Evolutionary conservation across 2,888 invertebrate species (phyloP).

Genomic region (Acleris holmiana): DNA sequence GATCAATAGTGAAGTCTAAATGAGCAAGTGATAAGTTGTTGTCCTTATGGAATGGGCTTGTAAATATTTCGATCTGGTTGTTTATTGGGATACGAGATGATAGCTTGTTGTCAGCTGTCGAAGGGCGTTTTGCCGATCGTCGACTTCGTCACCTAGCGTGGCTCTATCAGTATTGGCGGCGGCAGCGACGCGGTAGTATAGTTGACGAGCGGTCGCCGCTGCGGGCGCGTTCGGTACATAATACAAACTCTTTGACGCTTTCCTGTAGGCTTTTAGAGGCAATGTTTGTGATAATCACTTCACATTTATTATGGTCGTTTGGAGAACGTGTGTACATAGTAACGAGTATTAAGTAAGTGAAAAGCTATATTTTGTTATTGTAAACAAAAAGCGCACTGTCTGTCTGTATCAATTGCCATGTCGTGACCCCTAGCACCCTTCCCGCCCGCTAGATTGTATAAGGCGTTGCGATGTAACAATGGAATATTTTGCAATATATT

Average conservation of each 20-base stretch:
- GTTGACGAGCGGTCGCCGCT: not conserved
- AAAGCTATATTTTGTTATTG: constrained; percentile 80
- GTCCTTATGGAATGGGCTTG: constrained; percentile 54
- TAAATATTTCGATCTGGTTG: constrained; percentile 75
- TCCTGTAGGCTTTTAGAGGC: constrained; percentile 68
- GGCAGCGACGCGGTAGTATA: constrained; percentile 7
- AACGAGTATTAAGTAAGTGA: constrained; percentile 65
- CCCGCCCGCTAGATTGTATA: constrained; percentile 48
- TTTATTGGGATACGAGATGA: constrained; percentile 64
- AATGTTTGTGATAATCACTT: constrained; percentile 78
- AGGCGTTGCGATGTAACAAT: constrained; percentile 73
- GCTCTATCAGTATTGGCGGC: constrained; percentile 34
- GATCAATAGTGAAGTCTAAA: constrained; percentile 46
- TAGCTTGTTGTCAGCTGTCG: constrained; percentile 60
- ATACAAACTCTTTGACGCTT: constrained; percentile 54
- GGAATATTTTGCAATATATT: constrained; percentile 82
- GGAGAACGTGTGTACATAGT: constrained; percentile 67
- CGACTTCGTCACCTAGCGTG: constrained; percentile 40
- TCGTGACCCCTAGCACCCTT: constrained; percentile 42
- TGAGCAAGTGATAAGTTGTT: constrained; percentile 38
- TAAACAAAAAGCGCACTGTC: constrained; percentile 67
- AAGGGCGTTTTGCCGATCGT: constrained; percentile 58
- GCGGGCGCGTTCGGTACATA: constrained; percentile 46
- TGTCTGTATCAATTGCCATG: constrained; percentile 67
- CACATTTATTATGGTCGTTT: constrained; percentile 67